Conservation (phyloP, 2,113 vertebrate genomes). For the Lepidothrix coronata region DNA sequence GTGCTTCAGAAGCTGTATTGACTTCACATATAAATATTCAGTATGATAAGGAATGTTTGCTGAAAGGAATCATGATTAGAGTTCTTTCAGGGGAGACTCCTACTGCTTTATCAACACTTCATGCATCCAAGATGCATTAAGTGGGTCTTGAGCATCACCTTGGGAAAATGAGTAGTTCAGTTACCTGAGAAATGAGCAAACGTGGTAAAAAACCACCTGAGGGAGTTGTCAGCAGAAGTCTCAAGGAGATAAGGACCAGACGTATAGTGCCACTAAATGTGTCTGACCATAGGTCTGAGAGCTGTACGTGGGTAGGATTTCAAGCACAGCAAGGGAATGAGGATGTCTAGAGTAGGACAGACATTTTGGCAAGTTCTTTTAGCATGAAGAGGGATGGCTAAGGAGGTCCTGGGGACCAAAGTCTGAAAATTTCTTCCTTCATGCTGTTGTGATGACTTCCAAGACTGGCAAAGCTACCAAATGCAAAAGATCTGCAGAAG, state of each 20-base stretch:
- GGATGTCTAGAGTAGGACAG: neutral
- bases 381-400: neutral
- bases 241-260: neutral
- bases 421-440: neutral
- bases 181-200: neutral
- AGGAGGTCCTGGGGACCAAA: neutral
- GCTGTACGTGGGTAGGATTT: fast-evolving
- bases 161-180: neutral
- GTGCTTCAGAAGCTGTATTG: neutral
- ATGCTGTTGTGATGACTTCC: neutral
- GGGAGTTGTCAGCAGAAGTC: neutral
- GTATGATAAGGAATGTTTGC: neutral
- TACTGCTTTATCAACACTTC: neutral
- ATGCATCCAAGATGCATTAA: neutral
- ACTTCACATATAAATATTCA: neutral
- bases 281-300: neutral
- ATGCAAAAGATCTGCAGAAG: neutral
- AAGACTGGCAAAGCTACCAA: neutral
- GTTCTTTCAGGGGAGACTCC: neutral
- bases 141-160: neutral
- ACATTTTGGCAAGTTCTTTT: neutral
- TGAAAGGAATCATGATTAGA: neutral
- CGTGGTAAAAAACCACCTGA: neutral
- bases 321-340: neutral
- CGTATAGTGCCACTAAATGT: neutral